Percentiles rank a stretch among this genome's conserved stretches.
phyloP scores from a whole-genome alignment of 2,888 invertebrate species.

The Dasysyrphus tricinctus region DNA sequence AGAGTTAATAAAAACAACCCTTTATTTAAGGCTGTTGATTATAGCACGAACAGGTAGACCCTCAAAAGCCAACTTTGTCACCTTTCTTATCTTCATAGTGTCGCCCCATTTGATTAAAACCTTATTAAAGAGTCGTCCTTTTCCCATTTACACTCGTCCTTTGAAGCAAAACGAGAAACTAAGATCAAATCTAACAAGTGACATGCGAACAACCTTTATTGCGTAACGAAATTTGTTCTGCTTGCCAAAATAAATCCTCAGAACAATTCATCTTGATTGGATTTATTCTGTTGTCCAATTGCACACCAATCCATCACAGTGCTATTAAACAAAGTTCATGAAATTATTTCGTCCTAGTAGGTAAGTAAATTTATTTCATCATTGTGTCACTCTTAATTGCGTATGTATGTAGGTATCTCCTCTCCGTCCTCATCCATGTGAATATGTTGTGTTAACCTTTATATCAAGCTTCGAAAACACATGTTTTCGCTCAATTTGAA shows the following conservation, averaged over 20 bases:
- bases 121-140: too few relatives aligned
- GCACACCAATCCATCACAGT: constrained; percentile 44
- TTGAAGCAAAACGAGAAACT: neutral
- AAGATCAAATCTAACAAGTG: neutral
- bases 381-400: constrained; percentile 28
- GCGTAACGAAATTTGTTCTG: neutral
- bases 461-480: constrained; percentile 62
- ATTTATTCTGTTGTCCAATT: constrained; percentile 38
- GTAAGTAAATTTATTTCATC: constrained; percentile 35
- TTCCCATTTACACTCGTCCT: neutral
- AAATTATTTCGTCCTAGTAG: constrained; percentile 33
- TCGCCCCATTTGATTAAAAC: too few relatives aligned
- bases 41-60: too few relatives aligned
- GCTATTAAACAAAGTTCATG: constrained; percentile 47
- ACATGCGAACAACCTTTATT: neutral
- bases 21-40: too few relatives aligned
- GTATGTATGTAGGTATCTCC: neutral
- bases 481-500: constrained; percentile 71
- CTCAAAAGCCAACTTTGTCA: too few relatives aligned
- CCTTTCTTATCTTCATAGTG: too few relatives aligned
- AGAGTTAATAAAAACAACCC: too few relatives aligned
- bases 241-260: constrained; percentile 4
- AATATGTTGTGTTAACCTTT: constrained; percentile 31
- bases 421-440: neutral
- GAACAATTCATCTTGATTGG: constrained; percentile 32